Base-by-base conservation (phyloP, 2,888 invertebrate genomes). In the Volucella zonaria region DNA sequence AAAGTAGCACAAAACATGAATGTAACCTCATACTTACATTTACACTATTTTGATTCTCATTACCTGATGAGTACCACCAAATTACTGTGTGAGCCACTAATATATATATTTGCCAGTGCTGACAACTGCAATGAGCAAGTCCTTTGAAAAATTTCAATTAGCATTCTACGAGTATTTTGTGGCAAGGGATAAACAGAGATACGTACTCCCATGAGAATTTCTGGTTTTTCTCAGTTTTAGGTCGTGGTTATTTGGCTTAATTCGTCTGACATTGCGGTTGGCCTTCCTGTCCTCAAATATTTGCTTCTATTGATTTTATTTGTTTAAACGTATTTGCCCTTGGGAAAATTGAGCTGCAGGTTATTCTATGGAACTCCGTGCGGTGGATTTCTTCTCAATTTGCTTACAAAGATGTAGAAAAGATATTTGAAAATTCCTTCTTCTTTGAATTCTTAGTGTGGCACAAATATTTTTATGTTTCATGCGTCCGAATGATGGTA, bases 1-100 rank as follows among this genome's bases (percentile, higher is more conserved):
- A 58, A 58, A 61, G 78, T 83, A 79, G 80, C 71, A 80, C 70
- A 80, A 66, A 47, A 71, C 75, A 83, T 70, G 70, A 83, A 79
- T 59, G 75, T 83, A 23, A 23, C 70, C 80, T 80, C 79, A 80
- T 83, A 80, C 75, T 23, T 4, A 4, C 83, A 83, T 75, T 80
- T 83, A 83, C 66, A 68, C 56, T 66, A 52, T 59, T 83, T 83
- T 66, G 54, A 52, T 74, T 78, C 52, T 64, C 40, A 67, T 64
- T 23, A 23, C 23, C 23, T 31, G 31, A 31, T 6, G 23, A 23
- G n/a, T 58, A 15, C 38, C 59, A 52, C 67, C 47, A 58, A 31
- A 47, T 31, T 40, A 51, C 64, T 1, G 51, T 62, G 62, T 64
- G 52, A 58, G 45, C 49, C n/a, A 42, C n/a, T 54, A 67, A 54